Evolutionary conservation across 2,888 invertebrate genomes (phyloP), one percentile per base, ranked within the genome.

Genomic region (Emesis furor): DNA sequence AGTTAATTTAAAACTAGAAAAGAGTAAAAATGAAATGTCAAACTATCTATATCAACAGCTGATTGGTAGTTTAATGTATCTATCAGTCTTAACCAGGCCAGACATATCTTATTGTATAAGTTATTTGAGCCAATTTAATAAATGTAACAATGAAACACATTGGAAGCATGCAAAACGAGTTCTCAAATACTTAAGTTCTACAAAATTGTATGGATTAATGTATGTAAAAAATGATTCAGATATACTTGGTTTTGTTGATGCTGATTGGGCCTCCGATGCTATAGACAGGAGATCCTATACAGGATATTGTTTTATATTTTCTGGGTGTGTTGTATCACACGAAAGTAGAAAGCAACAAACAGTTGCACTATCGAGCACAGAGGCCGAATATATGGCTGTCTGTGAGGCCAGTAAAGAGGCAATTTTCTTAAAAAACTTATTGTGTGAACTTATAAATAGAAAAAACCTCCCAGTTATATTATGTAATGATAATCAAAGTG

Each of bases 401-500:
- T 73, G 75, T 17, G 82, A 82, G 37, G 82, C 82, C 8, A 78
- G 76, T 32, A 81, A 79, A 79, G 81, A 81, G 74, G 79, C 79
- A 39, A 62, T 82, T 37, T 82, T 75, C 46, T 62, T 84, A 10
- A 82, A 42, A 76, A 69, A 69, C 55, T 65, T 84, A 37, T 69
- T 55, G 65, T 73, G 14, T 76, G 81, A 80, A 69, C 17, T 82
- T 62, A 72, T 71, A 6, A 35, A 71, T 14, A 77, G 73, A 73
- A 32, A 78, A 46, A 65, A 73, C 42, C 55, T 55, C n/a, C 51
- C 79, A 77, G 76, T 82, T 75, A 65, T 84, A 81, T 87, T 82
- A 79, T 82, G 82, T 88, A 72, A 83, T 75, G 83, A 83, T 62
- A 83, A 78, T 51, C 80, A 75, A 35, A 78, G 75, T 80, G 83